Base-by-base conservation (phyloP, 2,113 vertebrate genomes). In the Corvus hawaiiensis region DNA sequence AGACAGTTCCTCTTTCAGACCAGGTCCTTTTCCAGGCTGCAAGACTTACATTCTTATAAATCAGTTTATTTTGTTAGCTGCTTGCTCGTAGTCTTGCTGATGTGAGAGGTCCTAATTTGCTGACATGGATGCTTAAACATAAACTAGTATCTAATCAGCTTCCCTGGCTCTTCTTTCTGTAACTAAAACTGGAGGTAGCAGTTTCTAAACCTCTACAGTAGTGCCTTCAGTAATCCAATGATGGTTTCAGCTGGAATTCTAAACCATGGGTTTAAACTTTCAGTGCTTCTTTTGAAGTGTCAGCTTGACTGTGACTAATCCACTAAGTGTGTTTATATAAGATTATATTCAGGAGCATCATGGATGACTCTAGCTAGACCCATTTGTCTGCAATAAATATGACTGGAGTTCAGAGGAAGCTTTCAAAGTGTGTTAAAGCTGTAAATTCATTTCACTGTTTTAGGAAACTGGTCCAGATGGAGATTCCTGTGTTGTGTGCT, bases 401-500 rank as follows among this genome's bases (percentile, higher is more conserved):
- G 32, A 26, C 35, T 61, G 49, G 48, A 55, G 21, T 55, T 96
- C 35, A 84, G n/a, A 63, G 39, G 51, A 74, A 94, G 54, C 39
- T 85, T 88, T 80, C 27, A 7, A 56, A 56, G 61, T 59, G 63
- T 80, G 27, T 74, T 94, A 89, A 95, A 2, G 5, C 49, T 88
- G 37, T 52, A 37, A 74, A 74, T 55, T 96, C 1, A 80, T 96
- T 51, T 96, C 22, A 67, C 95, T 32, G 0, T 58, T 96, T 84
- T 92, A 98, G 98, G 98, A 99, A 91, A 98, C 97, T 3, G 97
- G 95, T 19, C 98, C 98, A 11, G 99, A 99, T 83, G 97, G 97
- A 39, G 96, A 98, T 17, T 97, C 96, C 96, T 99, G 99, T 73
- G 99, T 98, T 8, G 99, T 99, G 81, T 99, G 99, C 86, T 98